These are phyloP conservation scores for Beris chalybata DNA, from an alignment of 2,888 invertebrate genomes.

Conservation along the genomic window DNA sequence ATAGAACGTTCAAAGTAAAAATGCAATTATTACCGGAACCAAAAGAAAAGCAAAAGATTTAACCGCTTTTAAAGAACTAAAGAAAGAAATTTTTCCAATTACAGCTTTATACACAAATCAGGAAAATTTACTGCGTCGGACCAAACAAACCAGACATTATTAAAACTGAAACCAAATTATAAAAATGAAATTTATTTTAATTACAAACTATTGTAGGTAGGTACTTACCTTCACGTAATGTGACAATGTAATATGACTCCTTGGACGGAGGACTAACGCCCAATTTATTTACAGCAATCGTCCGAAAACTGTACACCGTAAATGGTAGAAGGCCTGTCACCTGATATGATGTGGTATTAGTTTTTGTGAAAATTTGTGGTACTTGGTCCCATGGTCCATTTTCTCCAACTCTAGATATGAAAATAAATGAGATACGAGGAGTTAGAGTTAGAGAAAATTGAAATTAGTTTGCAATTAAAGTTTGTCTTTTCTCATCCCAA, in stretches of 20 bases:
- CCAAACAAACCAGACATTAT: no score
- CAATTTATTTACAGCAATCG: conserved; percentile 71
- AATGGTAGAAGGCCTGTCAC: conserved; percentile 70
- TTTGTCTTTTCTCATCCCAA: background rate
- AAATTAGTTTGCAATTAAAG: conserved; percentile 29
- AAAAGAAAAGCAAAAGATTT: no score
- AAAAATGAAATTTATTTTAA: no score
- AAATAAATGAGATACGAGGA: conserved; percentile 5
- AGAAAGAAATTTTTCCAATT: no score
- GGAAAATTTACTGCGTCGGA: no score
- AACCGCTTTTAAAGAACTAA: no score
- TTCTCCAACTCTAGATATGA: conserved; percentile 64
- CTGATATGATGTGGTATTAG: conserved; percentile 67
- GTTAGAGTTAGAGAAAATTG: conserved; percentile 15
- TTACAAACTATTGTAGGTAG: no score
- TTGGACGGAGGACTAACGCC: conserved; percentile 70
- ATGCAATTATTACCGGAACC: no score
- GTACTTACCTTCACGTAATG: conserved; percentile 70
- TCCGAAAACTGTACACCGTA: conserved; percentile 75
- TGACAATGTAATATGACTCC: conserved; percentile 73
- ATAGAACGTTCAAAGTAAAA: no score
- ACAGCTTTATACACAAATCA: no score
- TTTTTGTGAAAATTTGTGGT: conserved; percentile 64
- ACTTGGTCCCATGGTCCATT: conserved; percentile 68
- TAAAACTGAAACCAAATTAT: no score